Conservation (phyloP, 2,797 vertebrate species). For the Urocyon cinereoargenteus region DNA sequence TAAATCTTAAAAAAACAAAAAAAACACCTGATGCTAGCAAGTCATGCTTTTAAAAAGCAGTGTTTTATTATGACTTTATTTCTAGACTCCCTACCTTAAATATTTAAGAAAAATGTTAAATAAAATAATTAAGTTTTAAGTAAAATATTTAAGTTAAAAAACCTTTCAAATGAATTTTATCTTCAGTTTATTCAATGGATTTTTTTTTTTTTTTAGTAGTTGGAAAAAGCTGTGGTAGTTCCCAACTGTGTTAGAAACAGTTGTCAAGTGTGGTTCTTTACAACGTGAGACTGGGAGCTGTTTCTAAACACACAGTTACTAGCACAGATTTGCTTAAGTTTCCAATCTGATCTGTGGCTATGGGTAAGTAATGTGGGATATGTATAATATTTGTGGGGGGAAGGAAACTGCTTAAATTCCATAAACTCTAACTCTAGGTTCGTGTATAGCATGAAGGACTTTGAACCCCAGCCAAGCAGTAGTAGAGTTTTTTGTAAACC, state of each 20-base stretch:
- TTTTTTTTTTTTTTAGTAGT: slow-evolving; percentile 59
- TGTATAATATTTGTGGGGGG: not conserved
- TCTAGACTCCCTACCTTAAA: slow-evolving; percentile 16
- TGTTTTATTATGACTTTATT: slow-evolving; percentile 48
- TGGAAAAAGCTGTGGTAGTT: slow-evolving; percentile 73
- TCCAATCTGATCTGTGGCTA: slow-evolving; percentile 61
- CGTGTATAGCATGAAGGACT: slow-evolving; percentile 9
- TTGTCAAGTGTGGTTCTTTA: slow-evolving; percentile 81
- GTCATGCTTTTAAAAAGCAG: slow-evolving; percentile 42
- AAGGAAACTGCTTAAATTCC: slow-evolving; percentile 17
- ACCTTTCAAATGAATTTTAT: slow-evolving; percentile 54
- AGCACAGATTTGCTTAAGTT: slow-evolving; percentile 68
- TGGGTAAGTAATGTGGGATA: slow-evolving; percentile 72
- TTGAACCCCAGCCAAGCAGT: slow-evolving; percentile 46
- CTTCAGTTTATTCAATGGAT: slow-evolving; percentile 41
- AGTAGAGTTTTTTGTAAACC: slow-evolving; percentile 14
- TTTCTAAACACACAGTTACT: slow-evolving; percentile 82
- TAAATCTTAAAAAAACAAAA: no score
- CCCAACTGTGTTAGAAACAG: slow-evolving; percentile 82
- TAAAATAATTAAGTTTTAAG: slow-evolving; percentile 40
- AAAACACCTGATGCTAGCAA: not conserved
- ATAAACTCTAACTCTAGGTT: slow-evolving; percentile 48
- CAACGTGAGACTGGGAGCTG: slow-evolving; percentile 65
- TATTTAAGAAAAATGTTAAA: slow-evolving; percentile 15
- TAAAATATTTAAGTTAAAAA: slow-evolving; percentile 49